These are phyloP conservation scores for Cossypha polioptera DNA, from an alignment of 2,797 vertebrate species.

Conservation along the genomic window DNA sequence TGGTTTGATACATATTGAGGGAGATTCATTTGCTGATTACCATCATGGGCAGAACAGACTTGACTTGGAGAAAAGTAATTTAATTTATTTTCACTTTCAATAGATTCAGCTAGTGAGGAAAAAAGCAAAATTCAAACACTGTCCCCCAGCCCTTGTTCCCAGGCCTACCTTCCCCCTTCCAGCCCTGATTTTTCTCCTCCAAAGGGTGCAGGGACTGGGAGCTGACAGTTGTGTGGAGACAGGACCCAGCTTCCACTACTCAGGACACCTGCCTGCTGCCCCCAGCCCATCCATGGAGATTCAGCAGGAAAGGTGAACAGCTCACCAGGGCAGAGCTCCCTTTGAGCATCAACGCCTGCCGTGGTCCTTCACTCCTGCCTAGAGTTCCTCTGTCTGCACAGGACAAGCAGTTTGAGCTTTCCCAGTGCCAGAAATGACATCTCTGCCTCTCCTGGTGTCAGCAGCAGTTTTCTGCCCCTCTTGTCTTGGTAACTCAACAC, in stretches of 20 bases:
- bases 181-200: background rate
- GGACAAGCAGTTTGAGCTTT: background rate
- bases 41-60: background rate
- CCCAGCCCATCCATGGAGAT: too few species aligned
- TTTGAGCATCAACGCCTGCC: fast-evolving
- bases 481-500: background rate
- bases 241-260: background rate
- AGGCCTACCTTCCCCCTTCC: fast-evolving
- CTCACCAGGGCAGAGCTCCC: background rate
- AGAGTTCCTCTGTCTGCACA: background rate
- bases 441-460: background rate
- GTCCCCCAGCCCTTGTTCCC: fast-evolving
- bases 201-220: background rate
- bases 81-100: background rate
- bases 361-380: background rate
- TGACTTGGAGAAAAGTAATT: background rate
- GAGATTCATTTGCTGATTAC: background rate
- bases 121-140: background rate
- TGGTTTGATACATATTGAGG: background rate
- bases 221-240: background rate
- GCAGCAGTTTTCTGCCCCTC: background rate
- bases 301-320: background rate
- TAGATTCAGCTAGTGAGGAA: background rate
- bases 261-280: background rate
- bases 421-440: background rate